Evolutionary conservation across 2,888 invertebrate species (phyloP).

Genomic region (Torymus texanus): DNA sequence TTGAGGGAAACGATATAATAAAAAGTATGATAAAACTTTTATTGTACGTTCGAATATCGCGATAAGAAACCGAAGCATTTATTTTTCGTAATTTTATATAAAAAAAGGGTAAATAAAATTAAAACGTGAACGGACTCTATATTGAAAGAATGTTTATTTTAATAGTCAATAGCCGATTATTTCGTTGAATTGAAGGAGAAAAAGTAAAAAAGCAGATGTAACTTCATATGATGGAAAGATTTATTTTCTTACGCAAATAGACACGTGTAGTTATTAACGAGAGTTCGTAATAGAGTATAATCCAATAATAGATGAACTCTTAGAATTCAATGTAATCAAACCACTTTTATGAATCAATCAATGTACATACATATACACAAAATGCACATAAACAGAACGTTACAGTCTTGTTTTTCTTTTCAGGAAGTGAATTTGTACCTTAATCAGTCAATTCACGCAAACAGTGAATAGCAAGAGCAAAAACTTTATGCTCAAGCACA

Average conservation of each 20-base stretch:
- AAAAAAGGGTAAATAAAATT: conserved; percentile 16
- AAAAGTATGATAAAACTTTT: conserved; percentile 35
- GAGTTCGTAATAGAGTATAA: conserved; percentile 1
- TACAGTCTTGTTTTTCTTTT: background rate
- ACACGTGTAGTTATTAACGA: conserved; percentile 10
- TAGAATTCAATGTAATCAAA: conserved; percentile 18
- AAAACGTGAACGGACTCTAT: conserved; percentile 12
- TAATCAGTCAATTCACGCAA: too few species aligned
- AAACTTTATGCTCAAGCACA: too few species aligned
- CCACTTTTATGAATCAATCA: conserved; percentile 44
- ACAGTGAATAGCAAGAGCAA: too few species aligned
- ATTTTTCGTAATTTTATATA: conserved; percentile 50
- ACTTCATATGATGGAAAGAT: conserved; percentile 8
- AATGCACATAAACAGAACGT: background rate
- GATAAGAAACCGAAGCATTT: conserved; percentile 42
- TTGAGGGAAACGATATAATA: background rate
- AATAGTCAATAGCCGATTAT: conserved; percentile 6
- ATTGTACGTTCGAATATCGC: conserved; percentile 29
- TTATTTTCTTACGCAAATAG: conserved; percentile 29
- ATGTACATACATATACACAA: conserved; percentile 36
- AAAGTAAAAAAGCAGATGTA: too few species aligned
- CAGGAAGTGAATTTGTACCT: conserved; percentile 12
- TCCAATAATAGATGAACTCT: background rate
- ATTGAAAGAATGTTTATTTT: conserved; percentile 25
- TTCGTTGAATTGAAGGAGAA: conserved; percentile 19